A percentile compares a stretch with the other conserved stretches of the same genome.
Evolutionary conservation across 2,888 invertebrate species (phyloP).

Genomic region (Electrophaes corylata): DNA sequence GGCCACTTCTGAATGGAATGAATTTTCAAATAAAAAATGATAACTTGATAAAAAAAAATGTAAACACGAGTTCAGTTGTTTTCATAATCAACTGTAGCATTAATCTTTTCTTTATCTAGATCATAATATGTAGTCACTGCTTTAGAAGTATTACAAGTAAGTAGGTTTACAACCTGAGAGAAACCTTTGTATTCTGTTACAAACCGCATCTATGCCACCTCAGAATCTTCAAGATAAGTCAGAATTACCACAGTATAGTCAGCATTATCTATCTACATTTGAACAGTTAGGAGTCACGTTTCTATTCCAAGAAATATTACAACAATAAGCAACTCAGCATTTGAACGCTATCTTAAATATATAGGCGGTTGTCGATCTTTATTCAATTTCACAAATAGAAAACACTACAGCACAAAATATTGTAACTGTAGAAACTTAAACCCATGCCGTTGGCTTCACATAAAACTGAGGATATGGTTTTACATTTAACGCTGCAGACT

Average conservation of each 20-base stretch:
- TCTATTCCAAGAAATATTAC: conserved; percentile 22
- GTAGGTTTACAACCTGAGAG: conserved; percentile 19
- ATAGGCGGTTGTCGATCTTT: conserved; percentile 10
- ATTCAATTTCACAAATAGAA: conserved; percentile 25
- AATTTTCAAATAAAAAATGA: too few species aligned
- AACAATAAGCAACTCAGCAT: conserved; percentile 19
- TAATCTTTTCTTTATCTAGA: not conserved
- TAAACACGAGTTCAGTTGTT: not conserved
- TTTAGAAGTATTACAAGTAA: not conserved
- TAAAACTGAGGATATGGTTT: conserved; percentile 2
- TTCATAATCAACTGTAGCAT: not conserved
- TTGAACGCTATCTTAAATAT: conserved; percentile 9
- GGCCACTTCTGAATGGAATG: too few species aligned
- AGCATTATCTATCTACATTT: not conserved
- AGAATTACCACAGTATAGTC: conserved; percentile 14
- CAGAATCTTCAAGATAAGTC: conserved; percentile 30
- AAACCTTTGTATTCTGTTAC: conserved; percentile 19
- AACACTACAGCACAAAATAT: conserved; percentile 18
- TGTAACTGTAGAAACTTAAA: conserved; percentile 4
- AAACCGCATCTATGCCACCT: conserved; percentile 19
- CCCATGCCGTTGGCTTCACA: conserved; percentile 13
- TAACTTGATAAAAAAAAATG: too few species aligned
- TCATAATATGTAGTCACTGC: not conserved
- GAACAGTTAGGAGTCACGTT: conserved; percentile 32
- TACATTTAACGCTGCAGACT: not conserved